phyloP scores from a whole-genome alignment of 2,797 vertebrate genomes.

The Microtus agrestis region DNA sequence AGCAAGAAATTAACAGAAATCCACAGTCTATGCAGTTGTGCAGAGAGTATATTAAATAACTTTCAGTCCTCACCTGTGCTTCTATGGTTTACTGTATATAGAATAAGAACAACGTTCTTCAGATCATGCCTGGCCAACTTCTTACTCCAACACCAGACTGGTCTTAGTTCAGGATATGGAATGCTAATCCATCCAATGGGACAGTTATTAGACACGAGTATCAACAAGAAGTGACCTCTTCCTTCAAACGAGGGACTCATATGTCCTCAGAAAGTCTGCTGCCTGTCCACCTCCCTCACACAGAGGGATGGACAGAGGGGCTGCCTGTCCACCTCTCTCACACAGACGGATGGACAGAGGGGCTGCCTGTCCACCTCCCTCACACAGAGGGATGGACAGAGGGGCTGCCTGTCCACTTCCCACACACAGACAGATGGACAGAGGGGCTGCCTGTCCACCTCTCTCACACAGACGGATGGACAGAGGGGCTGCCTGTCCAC shows the following conservation, averaged over 20 bases:
- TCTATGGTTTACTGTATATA: not conserved
- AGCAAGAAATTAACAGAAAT: not conserved
- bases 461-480: not conserved
- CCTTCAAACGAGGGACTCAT: not conserved
- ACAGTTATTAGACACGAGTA: not conserved
- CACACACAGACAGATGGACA: not conserved
- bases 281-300: not conserved
- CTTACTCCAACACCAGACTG: not conserved
- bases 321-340: not conserved
- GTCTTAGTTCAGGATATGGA: not conserved
- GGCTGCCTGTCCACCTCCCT: no score
- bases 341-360: no score
- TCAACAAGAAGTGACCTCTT: not conserved
- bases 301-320: no score
- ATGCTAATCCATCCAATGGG: not conserved
- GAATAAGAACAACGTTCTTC: not conserved
- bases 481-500: not conserved
- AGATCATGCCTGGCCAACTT: not conserved
- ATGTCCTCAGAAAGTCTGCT: not conserved
- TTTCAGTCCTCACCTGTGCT: not conserved
- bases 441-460: not conserved
- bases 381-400: no score
- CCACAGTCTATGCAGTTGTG: accelerated
- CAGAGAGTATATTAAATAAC: no score
- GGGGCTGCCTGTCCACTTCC: no score